Evolutionary conservation across 1,140 invertebrate species (phyloP), one percentile per base, ranked within the genome.

Genomic region (Mylabris phalerata): DNA sequence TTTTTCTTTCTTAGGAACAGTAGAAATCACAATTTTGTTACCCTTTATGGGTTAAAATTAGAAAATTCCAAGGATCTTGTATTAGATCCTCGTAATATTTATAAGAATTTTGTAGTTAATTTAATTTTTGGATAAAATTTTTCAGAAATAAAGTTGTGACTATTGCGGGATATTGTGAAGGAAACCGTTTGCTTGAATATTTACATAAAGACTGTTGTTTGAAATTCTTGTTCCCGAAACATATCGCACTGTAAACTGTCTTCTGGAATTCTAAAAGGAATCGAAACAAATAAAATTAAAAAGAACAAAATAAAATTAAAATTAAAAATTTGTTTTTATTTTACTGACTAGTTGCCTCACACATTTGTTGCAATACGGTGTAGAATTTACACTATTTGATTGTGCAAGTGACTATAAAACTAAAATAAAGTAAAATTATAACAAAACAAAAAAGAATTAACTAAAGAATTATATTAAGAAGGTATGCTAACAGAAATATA

Each of bases 301-400:
- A 67, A 65, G 56, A 57, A 64, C 64, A 56, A 66, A 71, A 61
- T 60, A 60, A 66, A 70, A 19, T 19, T 50, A 65, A 65, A 66
- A 63, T 62, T 61, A 57, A 61, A 58, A 55, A 61, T 65, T 54
- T 54, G 55, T 45, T 61, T 65, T 62, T 58, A 63, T 63, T 64
- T 67, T 61, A 64, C 63, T 74, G 73, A 74, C 73, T 74, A 74
- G 73, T 74, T 74, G 70, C 71, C 67, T 68, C 69, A 74, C 71
- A 74, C 73, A 59, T 67, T 71, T 66, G 68, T 63, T 61, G 59
- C 55, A 61, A 65, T 61, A 68, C 62, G 62, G 67, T 70, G 67
- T 68, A 66, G 49, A 61, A 50, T 50, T 61, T 69, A 69, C 65
- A 66, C 62, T 65, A 67, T 59, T 47, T 47, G 48, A 67, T 57